Conservation (phyloP, 2,797 vertebrate genomes). For the Pangasius krempfi region DNA sequence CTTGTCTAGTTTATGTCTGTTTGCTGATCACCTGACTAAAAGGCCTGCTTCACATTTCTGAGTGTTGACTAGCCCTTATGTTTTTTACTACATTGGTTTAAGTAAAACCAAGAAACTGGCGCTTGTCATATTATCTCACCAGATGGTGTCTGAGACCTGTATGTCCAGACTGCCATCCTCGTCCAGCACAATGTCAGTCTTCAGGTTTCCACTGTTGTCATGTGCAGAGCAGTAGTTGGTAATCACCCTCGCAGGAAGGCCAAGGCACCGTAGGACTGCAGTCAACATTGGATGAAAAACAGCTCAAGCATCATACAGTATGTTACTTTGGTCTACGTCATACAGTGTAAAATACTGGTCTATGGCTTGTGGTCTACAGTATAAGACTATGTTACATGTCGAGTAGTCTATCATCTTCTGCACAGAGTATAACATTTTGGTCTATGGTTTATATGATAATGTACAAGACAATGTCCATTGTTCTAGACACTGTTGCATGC, state of each 20-base stretch:
- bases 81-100: background rate
- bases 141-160: conserved; percentile 82
- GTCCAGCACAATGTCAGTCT: conserved; percentile 79
- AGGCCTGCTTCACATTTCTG: background rate
- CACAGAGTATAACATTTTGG: background rate
- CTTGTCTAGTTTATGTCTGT: background rate
- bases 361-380: background rate
- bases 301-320: background rate
- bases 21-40: background rate
- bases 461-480: background rate
- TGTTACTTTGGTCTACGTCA: too few relatives aligned
- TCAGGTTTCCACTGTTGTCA: conserved; percentile 86
- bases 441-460: background rate
- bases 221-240: conserved; percentile 91
- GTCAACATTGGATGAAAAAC: background rate
- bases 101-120: background rate
- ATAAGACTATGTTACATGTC: background rate
- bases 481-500: background rate
- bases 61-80: background rate
- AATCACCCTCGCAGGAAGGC: conserved; percentile 83
- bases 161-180: conserved; percentile 70
- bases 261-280: conserved; percentile 87
- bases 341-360: background rate
- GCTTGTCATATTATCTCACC: conserved; percentile 72
- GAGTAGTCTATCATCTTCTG: background rate